Conservation (phyloP, 2,113 vertebrate genomes). For the Garra rufa region DNA sequence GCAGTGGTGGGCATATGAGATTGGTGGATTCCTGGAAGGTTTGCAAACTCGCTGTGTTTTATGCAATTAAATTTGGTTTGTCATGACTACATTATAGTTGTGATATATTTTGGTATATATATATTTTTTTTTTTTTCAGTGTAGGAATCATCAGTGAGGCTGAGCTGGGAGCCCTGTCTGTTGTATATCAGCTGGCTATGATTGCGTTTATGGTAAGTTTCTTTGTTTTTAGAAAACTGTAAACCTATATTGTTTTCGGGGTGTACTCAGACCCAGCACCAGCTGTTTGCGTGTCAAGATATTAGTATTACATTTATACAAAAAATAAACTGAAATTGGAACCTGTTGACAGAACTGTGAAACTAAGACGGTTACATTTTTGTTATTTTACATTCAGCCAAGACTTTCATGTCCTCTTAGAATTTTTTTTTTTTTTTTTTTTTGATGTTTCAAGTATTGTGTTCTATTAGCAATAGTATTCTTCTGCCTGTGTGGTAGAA, state of each 20-base stretch:
- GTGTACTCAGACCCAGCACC: not conserved
- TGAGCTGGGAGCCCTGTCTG: constrained; percentile 85
- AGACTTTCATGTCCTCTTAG: too few species aligned
- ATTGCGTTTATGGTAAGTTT: constrained; percentile 82
- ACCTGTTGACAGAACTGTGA: not conserved
- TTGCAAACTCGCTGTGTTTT: constrained; percentile 55
- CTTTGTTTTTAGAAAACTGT: not conserved
- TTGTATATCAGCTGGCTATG: constrained; percentile 79
- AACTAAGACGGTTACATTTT: constrained; percentile 9
- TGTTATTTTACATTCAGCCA: constrained; percentile 18
- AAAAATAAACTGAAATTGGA: constrained; percentile 34
- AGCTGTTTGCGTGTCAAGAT: not conserved
- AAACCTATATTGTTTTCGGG: not conserved
- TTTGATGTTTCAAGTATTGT: not conserved
- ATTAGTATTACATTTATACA: not conserved
- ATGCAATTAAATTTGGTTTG: constrained; percentile 63
- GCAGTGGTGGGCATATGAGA: constrained; percentile 90
- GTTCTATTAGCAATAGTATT: constrained; percentile 29
- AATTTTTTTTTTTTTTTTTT: too few species aligned
- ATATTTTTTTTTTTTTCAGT: too few species aligned
- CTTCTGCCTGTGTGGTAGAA: not conserved
- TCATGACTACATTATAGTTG: constrained; percentile 59
- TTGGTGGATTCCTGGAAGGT: constrained; percentile 86
- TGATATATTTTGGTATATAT: constrained; percentile 39
- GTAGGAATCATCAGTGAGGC: constrained; percentile 82